Evolutionary conservation across 2,888 invertebrate genomes (phyloP).

Genomic region (Zaprionus obscuricornis): DNA sequence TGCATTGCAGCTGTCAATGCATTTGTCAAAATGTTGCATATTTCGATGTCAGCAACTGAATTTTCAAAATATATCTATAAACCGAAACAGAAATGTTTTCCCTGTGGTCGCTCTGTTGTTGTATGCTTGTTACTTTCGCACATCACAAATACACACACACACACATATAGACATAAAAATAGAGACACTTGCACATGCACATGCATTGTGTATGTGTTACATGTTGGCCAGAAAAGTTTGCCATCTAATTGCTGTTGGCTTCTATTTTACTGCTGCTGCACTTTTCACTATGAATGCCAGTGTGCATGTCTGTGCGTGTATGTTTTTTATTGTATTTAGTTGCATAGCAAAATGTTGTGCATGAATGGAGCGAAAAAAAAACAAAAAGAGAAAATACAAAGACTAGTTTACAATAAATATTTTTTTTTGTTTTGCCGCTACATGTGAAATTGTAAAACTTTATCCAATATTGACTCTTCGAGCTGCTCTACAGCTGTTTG

Average conservation of each 20-base stretch:
- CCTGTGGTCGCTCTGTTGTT: conserved; percentile 5
- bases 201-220: conserved; percentile 17
- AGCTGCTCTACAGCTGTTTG: not conserved
- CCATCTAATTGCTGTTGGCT: conserved; percentile 53
- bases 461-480: conserved; percentile 9
- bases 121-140: conserved; percentile 24
- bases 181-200: not conserved
- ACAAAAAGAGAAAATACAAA: conserved; percentile 4
- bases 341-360: conserved; percentile 34
- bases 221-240: conserved; percentile 46
- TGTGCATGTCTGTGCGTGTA: not conserved
- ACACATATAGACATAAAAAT: not conserved
- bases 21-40: conserved; percentile 77
- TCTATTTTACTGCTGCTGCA: conserved; percentile 24
- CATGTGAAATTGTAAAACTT: conserved; percentile 1
- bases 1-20: conserved; percentile 69
- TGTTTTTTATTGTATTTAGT: conserved; percentile 34
- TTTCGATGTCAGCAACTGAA: conserved; percentile 70
- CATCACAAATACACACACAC: conserved; percentile 2
- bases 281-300: conserved; percentile 9
- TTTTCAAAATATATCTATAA: conserved; percentile 58
- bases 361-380: conserved; percentile 27
- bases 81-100: conserved; percentile 47
- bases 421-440: not conserved
- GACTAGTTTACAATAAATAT: conserved; percentile 4